These are phyloP conservation scores for Drosophila lowei DNA, from an alignment of 1,140 invertebrate genomes.

Conservation along the genomic window DNA sequence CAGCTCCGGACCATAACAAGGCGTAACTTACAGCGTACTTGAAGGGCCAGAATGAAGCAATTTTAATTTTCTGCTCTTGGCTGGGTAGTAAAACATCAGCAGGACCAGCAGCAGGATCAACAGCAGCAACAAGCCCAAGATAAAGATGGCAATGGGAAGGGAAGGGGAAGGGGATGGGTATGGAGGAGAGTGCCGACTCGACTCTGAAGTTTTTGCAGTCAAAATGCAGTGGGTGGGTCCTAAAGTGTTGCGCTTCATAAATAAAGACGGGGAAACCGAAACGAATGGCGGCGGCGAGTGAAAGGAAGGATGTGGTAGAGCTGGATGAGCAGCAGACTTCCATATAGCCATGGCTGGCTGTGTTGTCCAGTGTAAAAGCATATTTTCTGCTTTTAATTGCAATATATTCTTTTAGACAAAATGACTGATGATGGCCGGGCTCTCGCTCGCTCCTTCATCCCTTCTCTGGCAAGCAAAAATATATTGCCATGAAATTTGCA, in stretches of 20 bases:
- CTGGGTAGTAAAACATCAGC: constrained; percentile 75
- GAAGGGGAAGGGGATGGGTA: neutral
- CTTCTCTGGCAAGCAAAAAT: constrained; percentile 51
- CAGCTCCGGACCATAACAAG: constrained; percentile 47
- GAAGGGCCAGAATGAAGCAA: constrained; percentile 69
- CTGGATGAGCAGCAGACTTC: constrained; percentile 41
- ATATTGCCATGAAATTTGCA: constrained; percentile 78
- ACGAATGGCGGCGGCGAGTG: constrained; percentile 7
- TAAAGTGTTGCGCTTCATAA: constrained; percentile 75
- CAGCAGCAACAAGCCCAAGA: constrained; percentile 18
- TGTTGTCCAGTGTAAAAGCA: constrained; percentile 69
- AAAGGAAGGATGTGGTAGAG: too few relatives aligned
- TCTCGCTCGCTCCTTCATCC: neutral
- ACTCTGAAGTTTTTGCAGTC: constrained; percentile 41
- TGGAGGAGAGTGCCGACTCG: neutral
- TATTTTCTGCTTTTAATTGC: constrained; percentile 82
- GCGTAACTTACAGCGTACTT: constrained; percentile 60
- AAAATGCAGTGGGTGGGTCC: constrained; percentile 63
- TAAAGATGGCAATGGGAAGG: constrained; percentile 19
- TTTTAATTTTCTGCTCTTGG: constrained; percentile 73
- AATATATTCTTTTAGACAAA: constrained; percentile 82
- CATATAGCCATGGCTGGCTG: constrained; percentile 21
- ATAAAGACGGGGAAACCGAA: constrained; percentile 45
- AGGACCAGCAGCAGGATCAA: constrained; percentile 31
- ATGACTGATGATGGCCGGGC: constrained; percentile 74